phyloP scores from a whole-genome alignment of 2,888 invertebrate genomes.

The Epinotia bilunana region DNA sequence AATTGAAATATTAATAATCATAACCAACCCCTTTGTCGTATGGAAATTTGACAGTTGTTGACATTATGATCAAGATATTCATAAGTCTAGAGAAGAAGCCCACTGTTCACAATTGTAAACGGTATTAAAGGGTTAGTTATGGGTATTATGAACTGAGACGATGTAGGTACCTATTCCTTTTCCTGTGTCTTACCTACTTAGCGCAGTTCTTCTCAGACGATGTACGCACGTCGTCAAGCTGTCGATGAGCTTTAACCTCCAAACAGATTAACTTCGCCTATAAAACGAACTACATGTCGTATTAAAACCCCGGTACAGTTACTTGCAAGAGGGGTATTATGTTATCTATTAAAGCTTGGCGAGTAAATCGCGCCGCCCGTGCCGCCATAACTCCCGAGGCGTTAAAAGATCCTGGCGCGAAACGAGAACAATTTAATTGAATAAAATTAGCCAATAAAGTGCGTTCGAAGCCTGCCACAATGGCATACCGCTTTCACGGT shows the following conservation, averaged over 20 bases:
- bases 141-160: too few species aligned
- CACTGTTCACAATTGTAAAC: neutral
- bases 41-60: constrained; percentile 51
- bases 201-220: too few species aligned
- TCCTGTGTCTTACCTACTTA: neutral
- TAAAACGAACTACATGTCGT: constrained; percentile 54
- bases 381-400: constrained; percentile 72
- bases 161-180: neutral
- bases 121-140: neutral
- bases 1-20: constrained; percentile 74
- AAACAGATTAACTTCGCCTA: constrained; percentile 42
- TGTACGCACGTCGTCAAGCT: constrained; percentile 18
- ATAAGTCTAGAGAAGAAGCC: neutral
- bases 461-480: constrained; percentile 73
- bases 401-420: constrained; percentile 70
- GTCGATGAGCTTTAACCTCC: constrained; percentile 29
- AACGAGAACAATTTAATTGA: constrained; percentile 81
- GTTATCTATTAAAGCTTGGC: constrained; percentile 66
- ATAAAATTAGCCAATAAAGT: constrained; percentile 84
- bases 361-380: constrained; percentile 45
- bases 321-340: constrained; percentile 54
- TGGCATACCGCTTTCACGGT: constrained; percentile 75
- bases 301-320: constrained; percentile 62
- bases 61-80: constrained; percentile 37
- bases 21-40: constrained; percentile 70